These are phyloP conservation scores for Dunckerocampus dactyliophorus DNA, from an alignment of 2,113 vertebrate species.

Conservation along the genomic window DNA sequence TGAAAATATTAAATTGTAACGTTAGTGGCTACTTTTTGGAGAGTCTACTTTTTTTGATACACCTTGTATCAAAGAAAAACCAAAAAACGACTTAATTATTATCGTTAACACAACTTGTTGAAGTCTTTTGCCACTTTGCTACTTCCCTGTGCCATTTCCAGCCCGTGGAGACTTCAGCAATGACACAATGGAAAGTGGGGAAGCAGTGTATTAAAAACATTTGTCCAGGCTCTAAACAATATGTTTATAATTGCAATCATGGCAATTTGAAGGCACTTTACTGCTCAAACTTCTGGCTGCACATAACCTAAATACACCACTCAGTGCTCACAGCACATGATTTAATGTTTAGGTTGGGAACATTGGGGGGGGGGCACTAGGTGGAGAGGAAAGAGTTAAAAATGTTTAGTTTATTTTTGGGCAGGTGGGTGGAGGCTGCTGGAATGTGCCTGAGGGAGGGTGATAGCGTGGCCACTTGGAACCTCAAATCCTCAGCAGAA, in stretches of 20 bases:
- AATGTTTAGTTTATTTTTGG: conserved; percentile 72
- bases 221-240: neutral
- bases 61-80: too few relatives aligned
- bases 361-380: conserved; percentile 9
- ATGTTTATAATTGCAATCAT: neutral
- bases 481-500: conserved; percentile 60
- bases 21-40: too few relatives aligned
- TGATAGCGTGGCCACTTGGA: conserved; percentile 72
- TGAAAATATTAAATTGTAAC: too few relatives aligned
- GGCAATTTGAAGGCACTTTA: neutral
- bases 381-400: conserved; percentile 65
- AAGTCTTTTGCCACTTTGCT: neutral
- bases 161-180: too few relatives aligned
- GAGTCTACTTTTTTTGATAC: too few relatives aligned
- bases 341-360: conserved; percentile 3
- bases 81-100: too few relatives aligned
- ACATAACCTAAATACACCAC: neutral
- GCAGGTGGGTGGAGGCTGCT: conserved; percentile 74
- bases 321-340: conserved; percentile 1
- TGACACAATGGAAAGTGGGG: neutral
- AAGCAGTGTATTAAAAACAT: conserved; percentile 3
- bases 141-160: neutral
- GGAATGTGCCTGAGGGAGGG: conserved; percentile 76
- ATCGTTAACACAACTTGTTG: too few relatives aligned
- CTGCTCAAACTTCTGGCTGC: neutral